These are phyloP conservation scores for Tupaia tana DNA, from an alignment of 2,113 vertebrate genomes.

Conservation along the genomic window DNA sequence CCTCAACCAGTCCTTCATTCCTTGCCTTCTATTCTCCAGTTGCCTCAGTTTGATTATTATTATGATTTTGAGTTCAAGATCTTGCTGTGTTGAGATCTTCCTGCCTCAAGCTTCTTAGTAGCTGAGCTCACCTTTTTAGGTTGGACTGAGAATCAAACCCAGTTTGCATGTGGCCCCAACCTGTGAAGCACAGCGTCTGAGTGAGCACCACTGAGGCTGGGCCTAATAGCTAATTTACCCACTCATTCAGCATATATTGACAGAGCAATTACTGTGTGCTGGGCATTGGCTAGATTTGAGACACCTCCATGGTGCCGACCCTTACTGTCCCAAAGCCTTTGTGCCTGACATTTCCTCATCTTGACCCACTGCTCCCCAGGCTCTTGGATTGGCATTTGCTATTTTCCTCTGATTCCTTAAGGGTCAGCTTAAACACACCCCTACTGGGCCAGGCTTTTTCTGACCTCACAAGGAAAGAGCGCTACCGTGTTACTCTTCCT, in stretches of 20 bases:
- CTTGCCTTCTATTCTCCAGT: not conserved
- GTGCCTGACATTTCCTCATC: not conserved
- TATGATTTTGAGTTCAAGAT: too few relatives aligned
- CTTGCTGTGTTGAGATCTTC: too few relatives aligned
- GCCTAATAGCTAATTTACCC: not conserved
- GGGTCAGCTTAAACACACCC: not conserved
- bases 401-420: not conserved
- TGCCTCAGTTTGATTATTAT: too few relatives aligned
- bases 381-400: not conserved
- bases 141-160: too few relatives aligned
- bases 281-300: not conserved
- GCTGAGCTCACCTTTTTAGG: too few relatives aligned
- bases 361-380: not conserved
- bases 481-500: not conserved
- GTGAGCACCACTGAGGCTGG: too few relatives aligned
- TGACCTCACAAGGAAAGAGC: not conserved
- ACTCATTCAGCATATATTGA: not conserved
- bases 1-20: not conserved
- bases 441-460: not conserved
- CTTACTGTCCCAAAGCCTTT: not conserved
- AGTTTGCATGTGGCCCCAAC: too few relatives aligned
- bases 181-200: too few relatives aligned
- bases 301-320: not conserved
- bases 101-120: too few relatives aligned
- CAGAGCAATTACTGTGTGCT: not conserved